These are phyloP conservation scores for Hexactinellida sp. DNA, from an alignment of 37 sponge, comb jelly and placozoan species.

Conservation along the genomic window DNA sequence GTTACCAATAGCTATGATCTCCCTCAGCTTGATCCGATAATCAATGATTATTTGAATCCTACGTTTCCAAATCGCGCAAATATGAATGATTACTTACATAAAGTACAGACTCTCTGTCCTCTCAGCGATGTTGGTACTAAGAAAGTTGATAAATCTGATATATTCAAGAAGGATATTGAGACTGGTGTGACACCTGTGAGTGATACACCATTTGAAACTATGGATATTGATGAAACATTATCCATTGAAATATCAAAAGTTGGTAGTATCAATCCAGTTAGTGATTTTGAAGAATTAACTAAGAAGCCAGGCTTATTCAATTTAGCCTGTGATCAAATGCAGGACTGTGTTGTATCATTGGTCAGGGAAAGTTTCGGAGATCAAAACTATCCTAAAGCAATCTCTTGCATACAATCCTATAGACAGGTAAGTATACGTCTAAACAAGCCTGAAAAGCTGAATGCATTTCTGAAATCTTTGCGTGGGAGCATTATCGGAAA, in stretches of 20 bases:
- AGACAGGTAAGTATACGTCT: conserved; percentile 35
- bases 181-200: not conserved
- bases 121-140: not conserved
- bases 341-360: conserved; percentile 35
- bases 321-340: conserved; percentile 59
- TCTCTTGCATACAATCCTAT: conserved; percentile 47
- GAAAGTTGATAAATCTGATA: not conserved
- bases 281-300: conserved; percentile 42
- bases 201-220: not conserved
- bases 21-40: conserved; percentile 47
- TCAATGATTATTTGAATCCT: conserved; percentile 16
- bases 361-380: conserved; percentile 73
- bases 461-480: not conserved
- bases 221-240: not conserved
- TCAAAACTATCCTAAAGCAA: conserved; percentile 45
- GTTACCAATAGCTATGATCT: conserved; percentile 38
- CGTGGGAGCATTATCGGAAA: not conserved
- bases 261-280: conserved; percentile 73
- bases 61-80: not conserved
- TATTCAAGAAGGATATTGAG: not conserved
- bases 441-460: not conserved
- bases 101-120: not conserved
- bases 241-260: conserved; percentile 26
- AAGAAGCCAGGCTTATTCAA: not conserved
- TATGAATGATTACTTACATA: not conserved